Percentiles rank a stretch among this genome's conserved stretches.
phyloP scores from a whole-genome alignment of 2,113 vertebrate species.

The Ramphastos sulfuratus region DNA sequence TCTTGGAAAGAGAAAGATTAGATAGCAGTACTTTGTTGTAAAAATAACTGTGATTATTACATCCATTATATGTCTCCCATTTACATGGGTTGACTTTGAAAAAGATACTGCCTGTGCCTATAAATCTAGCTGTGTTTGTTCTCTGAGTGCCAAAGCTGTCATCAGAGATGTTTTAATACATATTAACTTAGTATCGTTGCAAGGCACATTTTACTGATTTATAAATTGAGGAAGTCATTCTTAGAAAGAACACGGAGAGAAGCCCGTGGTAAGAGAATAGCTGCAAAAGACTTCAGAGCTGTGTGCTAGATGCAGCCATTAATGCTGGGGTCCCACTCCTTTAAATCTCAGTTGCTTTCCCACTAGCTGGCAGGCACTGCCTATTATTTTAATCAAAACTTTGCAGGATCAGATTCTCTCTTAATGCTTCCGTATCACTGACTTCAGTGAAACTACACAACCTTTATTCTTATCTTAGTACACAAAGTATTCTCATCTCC shows the following conservation, averaged over 20 bases:
- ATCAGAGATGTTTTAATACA: background rate
- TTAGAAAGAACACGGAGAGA: background rate
- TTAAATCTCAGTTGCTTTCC: background rate
- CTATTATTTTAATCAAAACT: background rate
- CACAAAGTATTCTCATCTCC: background rate
- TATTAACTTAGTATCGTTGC: background rate
- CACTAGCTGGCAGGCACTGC: background rate
- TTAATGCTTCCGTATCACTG: background rate
- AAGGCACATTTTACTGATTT: background rate
- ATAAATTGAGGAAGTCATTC: background rate
- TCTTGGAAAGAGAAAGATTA: background rate
- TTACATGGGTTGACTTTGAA: background rate
- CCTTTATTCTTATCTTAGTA: background rate
- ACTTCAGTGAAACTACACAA: background rate
- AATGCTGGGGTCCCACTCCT: background rate
- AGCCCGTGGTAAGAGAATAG: background rate
- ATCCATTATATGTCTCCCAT: background rate
- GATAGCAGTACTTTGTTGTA: background rate
- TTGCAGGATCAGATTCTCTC: background rate
- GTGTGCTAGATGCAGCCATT: background rate
- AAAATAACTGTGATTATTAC: background rate
- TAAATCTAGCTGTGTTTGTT: background rate
- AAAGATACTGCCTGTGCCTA: background rate
- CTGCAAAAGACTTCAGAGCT: background rate
- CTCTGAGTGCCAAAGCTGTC: background rate